Percentiles rank a stretch among this genome's conserved stretches.
Conservation (phyloP, 30 jellyfish, hydroid and myxozoan species). For the Aurelia sp. region DNA sequence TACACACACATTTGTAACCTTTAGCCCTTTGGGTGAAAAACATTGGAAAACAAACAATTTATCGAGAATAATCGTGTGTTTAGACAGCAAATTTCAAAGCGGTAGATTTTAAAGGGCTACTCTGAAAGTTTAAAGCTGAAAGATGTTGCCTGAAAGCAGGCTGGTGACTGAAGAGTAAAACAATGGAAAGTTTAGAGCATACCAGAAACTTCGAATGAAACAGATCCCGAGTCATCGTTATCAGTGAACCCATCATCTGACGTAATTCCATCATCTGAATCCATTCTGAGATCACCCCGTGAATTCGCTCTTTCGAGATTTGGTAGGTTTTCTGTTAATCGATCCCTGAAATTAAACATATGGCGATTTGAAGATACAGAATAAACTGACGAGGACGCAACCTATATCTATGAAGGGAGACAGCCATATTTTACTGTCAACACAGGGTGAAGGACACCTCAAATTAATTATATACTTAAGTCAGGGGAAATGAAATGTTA, state of each 20-base stretch:
- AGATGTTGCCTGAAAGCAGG: background rate
- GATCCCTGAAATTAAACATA: conserved; percentile 40
- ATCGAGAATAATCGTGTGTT: background rate
- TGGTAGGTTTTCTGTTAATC: conserved; percentile 78
- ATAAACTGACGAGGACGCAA: background rate
- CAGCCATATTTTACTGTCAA: too few relatives aligned
- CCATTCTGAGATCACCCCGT: conserved; percentile 53
- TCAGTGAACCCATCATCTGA: conserved; percentile 76
- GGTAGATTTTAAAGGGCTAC: too few relatives aligned
- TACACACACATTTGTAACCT: too few relatives aligned
- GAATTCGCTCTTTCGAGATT: conserved; percentile 71
- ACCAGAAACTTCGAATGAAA: conserved; percentile 53
- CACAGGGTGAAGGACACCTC: too few relatives aligned
- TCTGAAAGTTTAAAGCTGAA: too few relatives aligned
- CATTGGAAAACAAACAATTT: too few relatives aligned
- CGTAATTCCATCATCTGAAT: conserved; percentile 79
- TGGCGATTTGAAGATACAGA: background rate
- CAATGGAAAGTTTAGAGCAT: background rate
- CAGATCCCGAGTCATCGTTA: conserved; percentile 50
- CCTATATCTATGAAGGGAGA: too few relatives aligned
- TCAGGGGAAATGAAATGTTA: too few relatives aligned
- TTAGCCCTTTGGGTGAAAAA: too few relatives aligned
- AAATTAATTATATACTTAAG: too few relatives aligned
- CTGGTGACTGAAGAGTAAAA: background rate
- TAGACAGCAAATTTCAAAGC: too few relatives aligned